Conservation (phyloP, 1,140 invertebrate species). For the Aphelenchoides besseyi region DNA sequence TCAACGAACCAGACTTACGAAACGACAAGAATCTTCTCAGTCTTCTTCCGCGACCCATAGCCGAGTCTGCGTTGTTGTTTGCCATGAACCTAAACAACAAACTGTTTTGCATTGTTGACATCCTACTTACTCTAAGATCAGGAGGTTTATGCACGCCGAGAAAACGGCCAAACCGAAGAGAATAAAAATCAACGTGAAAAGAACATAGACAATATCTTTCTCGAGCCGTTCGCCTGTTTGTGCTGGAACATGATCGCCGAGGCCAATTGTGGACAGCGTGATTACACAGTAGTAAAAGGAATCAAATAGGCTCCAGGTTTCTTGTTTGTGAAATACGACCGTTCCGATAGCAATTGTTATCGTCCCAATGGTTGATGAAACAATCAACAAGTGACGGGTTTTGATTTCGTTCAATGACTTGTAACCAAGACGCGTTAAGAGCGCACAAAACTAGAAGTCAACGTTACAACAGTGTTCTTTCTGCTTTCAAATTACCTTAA, state of each 20-base stretch:
- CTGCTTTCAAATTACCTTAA: constrained; percentile 62
- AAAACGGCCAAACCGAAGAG: constrained; percentile 97
- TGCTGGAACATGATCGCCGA: constrained; percentile 69
- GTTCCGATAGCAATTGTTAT: constrained; percentile 53
- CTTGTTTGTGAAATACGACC: constrained; percentile 68
- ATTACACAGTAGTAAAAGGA: constrained; percentile 99
- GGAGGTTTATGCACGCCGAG: constrained; percentile 91
- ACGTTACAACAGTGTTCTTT: constrained; percentile 1
- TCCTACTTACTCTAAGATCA: constrained; percentile 77
- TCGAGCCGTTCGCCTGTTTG: constrained; percentile 90
- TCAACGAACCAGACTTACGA: background rate
- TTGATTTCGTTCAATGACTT: constrained; percentile 41
- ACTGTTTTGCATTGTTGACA: background rate
- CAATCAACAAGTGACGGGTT: constrained; percentile 49
- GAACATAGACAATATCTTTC: constrained; percentile 88
- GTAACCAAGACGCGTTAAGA: constrained; percentile 23
- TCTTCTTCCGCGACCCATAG: constrained; percentile 36
- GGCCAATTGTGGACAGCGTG: constrained; percentile 68
- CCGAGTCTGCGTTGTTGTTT: constrained; percentile 49
- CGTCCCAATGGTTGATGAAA: constrained; percentile 51
- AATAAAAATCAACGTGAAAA: constrained; percentile 96
- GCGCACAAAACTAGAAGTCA: constrained; percentile 34
- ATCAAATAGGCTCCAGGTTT: constrained; percentile 95
- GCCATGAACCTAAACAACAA: constrained; percentile 53
- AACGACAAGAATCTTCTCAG: constrained; percentile 28